Percentiles rank a stretch among this genome's conserved stretches.
Conservation (phyloP, 2,113 vertebrate species). For the Vulpes vulpes region DNA sequence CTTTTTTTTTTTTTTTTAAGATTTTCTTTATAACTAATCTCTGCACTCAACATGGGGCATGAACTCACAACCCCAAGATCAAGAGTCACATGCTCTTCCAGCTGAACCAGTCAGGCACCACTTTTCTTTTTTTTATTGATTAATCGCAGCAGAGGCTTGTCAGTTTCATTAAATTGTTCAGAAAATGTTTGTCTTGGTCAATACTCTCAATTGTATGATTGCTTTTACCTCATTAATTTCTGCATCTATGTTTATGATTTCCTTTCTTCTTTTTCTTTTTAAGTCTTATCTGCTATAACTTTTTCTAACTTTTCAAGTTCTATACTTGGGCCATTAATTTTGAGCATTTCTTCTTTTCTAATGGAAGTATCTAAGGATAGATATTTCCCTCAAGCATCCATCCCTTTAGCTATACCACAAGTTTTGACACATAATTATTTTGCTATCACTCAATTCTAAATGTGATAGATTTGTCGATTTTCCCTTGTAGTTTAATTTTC, state of each 20-base stretch:
- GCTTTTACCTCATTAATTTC: conserved; percentile 49
- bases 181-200: conserved; percentile 17
- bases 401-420: neutral
- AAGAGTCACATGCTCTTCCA: neutral
- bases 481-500: conserved; percentile 22
- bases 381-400: neutral
- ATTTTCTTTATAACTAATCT: neutral
- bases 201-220: neutral
- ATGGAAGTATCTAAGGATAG: neutral
- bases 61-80: neutral
- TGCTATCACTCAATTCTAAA: conserved; percentile 2
- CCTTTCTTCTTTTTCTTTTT: conserved; percentile 31
- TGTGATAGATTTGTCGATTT: neutral
- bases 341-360: conserved; percentile 43
- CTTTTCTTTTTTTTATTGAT: neutral
- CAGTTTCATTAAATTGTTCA: conserved; percentile 20
- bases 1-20: neutral
- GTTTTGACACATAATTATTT: neutral
- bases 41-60: neutral
- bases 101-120: neutral
- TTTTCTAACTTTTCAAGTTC: neutral
- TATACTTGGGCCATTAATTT: conserved; percentile 12
- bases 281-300: neutral
- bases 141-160: conserved; percentile 1
- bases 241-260: conserved; percentile 49